Evolutionary conservation across 2,113 vertebrate species (phyloP), one percentile per base, ranked within the genome.

Genomic region (Gallinago jamesoni): DNA sequence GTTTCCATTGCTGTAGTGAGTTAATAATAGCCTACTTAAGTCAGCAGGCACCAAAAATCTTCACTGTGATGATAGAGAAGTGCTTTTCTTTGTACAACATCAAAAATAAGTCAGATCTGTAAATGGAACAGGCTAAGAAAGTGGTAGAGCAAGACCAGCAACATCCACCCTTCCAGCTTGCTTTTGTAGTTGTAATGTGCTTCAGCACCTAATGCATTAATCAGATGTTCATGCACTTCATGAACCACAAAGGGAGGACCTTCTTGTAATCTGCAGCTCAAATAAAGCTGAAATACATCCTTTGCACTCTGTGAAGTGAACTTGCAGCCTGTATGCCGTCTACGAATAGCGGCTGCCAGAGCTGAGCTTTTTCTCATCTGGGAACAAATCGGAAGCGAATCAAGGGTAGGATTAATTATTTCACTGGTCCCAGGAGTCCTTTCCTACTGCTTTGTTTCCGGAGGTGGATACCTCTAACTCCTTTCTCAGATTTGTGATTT

Each of bases 1-100:
- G 69, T 95, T 97, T 92, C 90, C 80, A 87, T 69, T 89, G 62
- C 93, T 90, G 45, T 73, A 50, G 77, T 64, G 73, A 84, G 95
- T 93, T 96, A 95, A 96, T 97, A 93, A 94, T 94, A 96, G 87
- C 89, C 66, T 91, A 6, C 80, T 84, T 84, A 39, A 83, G 75
- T 90, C 79, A 93, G 66, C 73, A 84, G 77, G 66, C 57, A 89
- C 77, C 53, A 82, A 66, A 72, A 92, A 50, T 84, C 48, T 78
- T 87, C 20, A 7, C 67, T 84, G 47, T 91, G 92, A 87, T 79
- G 70, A 73, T 31, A 91, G 39, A 45, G 48, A 91, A 82, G 48
- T 87, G 55, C 84, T 41, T 85, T 91, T 84, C 73, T 84, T 87
- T 77, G 20, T 70, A 50, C 0, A 0, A 41, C 76, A 59, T 81